Percentiles rank a stretch among this genome's conserved stretches.
phyloP scores from a whole-genome alignment of 2,888 invertebrate genomes.

The Ischnura elegans region DNA sequence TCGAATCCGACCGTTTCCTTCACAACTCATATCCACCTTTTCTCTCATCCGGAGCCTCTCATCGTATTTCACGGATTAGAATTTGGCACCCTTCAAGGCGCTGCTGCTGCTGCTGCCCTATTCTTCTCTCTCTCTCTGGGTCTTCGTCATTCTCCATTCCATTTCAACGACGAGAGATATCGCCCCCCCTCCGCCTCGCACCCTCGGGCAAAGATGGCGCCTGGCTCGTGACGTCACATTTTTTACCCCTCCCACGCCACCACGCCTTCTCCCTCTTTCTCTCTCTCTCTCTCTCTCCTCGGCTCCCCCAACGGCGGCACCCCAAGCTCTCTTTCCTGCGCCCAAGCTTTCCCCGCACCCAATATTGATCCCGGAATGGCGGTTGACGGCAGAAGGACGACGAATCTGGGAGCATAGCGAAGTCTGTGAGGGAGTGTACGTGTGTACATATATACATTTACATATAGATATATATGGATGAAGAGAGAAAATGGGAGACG shows the following conservation, averaged over 20 bases:
- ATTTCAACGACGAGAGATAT: background rate
- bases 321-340: conserved; percentile 20
- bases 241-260: background rate
- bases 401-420: background rate
- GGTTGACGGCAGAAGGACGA: conserved; percentile 44
- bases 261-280: background rate
- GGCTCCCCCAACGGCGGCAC: background rate
- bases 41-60: background rate
- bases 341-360: conserved; percentile 43
- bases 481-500: background rate
- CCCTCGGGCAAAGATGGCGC: conserved; percentile 63
- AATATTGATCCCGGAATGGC: conserved; percentile 65
- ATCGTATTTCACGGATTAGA: background rate
- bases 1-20: background rate
- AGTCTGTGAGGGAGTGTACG: background rate
- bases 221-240: conserved; percentile 51
- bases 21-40: background rate
- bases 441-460: too few relatives aligned
- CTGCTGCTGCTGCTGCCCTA: background rate
- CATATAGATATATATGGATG: background rate
- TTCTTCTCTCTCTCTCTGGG: background rate
- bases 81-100: background rate
- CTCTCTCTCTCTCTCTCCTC: background rate
- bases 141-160: background rate
- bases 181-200: conserved; percentile 25